Base-by-base conservation (phyloP, 2,888 invertebrate species). In the Cephus nigrinus region DNA sequence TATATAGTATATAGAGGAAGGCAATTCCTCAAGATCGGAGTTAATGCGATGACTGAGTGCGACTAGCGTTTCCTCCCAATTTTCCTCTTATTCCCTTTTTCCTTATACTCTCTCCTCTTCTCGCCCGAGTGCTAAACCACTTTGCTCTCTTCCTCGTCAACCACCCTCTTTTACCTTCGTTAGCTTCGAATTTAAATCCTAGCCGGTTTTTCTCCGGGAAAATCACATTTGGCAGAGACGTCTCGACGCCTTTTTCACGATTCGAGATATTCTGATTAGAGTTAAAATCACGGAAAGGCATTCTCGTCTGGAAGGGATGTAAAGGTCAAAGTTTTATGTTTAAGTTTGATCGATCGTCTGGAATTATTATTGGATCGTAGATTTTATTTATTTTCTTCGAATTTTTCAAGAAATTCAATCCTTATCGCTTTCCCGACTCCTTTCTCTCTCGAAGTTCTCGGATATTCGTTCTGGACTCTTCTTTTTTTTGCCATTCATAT, bases 41-140 rank as follows among this genome's bases (percentile, higher is more conserved):
- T 78, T 73, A 32, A 71, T 68, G 71, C 55, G 35, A 75, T 69
- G 75, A 78, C 12, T 82, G 82, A 86, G 87, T 86, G 88, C 84
- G 32, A 32, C 32, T 33, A 71, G 71, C 71, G 71, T 55, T 55
- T 55, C 55, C 55, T 55, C 23, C 55, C 23, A 55, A 55, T 55
- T 55, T 55, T 55, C 15, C 23, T 55, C 55, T 55, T 55, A 55
- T 55, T 55, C 23, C 55, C 55, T 55, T 55, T 55, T 55, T 55
- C 23, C 55, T 23, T 23, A 55, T 23, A 55, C 9, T 55, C 55
- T 23, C 23, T 23, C 55, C 9, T 55, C 55, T 55, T 55, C 55
- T 55, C 55, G 9, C 55, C 23, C 9, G 23, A 9, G 55, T 2
- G 23, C 9, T 55, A 55, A 23, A 55, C 55, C 55, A 55, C 55